These are phyloP conservation scores for fruit fly (Drosophila melanogaster) DNA, from an alignment of 1,140 invertebrate genomes.

Conservation along the genomic window DNA sequence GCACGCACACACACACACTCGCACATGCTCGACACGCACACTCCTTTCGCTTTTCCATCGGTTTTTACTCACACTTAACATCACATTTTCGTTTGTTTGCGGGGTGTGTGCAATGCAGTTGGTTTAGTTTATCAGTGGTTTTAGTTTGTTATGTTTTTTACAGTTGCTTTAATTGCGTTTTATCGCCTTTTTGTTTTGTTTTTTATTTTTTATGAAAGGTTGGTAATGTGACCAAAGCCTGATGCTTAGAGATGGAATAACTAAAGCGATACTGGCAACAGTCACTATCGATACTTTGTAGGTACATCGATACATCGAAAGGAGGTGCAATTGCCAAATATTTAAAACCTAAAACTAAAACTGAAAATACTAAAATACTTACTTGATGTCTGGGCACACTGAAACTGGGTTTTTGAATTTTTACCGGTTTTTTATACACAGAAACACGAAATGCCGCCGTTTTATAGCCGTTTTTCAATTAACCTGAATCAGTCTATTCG, in stretches of 20 bases:
- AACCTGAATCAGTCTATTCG: no score
- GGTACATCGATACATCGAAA: no score
- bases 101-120: constrained; percentile 30
- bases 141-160: constrained; percentile 9
- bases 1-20: constrained; percentile 17
- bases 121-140: constrained; percentile 25
- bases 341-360: no score
- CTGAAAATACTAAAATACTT: not conserved
- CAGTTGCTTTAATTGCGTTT: constrained; percentile 21
- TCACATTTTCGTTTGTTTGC: constrained; percentile 64
- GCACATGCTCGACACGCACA: constrained; percentile 10
- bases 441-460: no score
- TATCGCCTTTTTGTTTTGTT: constrained; percentile 31
- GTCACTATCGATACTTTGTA: not conserved
- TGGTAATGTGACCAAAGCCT: constrained; percentile 8
- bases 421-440: not conserved
- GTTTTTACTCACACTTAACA: constrained; percentile 69
- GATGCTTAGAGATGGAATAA: not conserved
- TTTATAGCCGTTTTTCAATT: no score
- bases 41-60: constrained; percentile 29
- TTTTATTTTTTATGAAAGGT: constrained; percentile 26
- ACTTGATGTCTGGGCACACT: not conserved
- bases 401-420: no score
- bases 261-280: not conserved
- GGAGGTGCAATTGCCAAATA: no score